Evolutionary conservation across 1,140 invertebrate species (phyloP).

Genomic region (Drosophila subobscura): DNA sequence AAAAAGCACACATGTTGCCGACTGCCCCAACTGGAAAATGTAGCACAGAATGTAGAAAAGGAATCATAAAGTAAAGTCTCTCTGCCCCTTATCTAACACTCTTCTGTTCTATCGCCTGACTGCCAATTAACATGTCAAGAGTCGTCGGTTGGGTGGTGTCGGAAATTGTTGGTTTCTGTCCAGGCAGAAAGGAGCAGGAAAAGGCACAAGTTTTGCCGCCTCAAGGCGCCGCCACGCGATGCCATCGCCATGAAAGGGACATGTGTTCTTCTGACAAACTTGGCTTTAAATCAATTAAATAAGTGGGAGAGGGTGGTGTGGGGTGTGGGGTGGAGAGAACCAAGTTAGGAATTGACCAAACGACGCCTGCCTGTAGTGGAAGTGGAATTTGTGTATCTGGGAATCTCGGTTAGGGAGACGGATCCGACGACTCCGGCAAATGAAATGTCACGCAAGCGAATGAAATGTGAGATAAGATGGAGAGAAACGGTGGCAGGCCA

Average conservation of each 20-base stretch:
- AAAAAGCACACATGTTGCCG: no score
- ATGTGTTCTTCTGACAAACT: conserved; percentile 34
- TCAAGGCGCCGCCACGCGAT: conserved; percentile 30
- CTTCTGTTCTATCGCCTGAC: conserved; percentile 4
- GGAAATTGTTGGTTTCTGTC: conserved; percentile 69
- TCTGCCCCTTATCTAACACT: no score
- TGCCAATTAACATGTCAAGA: conserved; percentile 77
- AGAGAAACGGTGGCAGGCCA: conserved; percentile 1
- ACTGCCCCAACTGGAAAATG: no score
- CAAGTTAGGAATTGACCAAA: conserved; percentile 27
- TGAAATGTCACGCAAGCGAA: conserved; percentile 79
- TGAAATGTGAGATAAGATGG: conserved; percentile 68
- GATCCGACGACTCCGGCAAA: conserved; percentile 33
- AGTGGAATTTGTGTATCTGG: conserved; percentile 31
- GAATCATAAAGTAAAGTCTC: no score
- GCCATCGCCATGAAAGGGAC: conserved; percentile 41
- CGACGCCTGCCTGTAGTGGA: background rate
- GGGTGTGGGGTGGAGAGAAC: background rate
- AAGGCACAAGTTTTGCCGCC: conserved; percentile 31
- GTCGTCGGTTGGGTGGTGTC: conserved; percentile 50
- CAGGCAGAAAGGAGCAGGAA: conserved; percentile 33
- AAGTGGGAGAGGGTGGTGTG: background rate
- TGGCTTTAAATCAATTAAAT: conserved; percentile 53
- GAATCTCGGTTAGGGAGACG: conserved; percentile 48
- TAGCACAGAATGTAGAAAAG: no score